Evolutionary conservation across 2,113 vertebrate genomes (phyloP).

Genomic region (cattle (Bos taurus)): DNA sequence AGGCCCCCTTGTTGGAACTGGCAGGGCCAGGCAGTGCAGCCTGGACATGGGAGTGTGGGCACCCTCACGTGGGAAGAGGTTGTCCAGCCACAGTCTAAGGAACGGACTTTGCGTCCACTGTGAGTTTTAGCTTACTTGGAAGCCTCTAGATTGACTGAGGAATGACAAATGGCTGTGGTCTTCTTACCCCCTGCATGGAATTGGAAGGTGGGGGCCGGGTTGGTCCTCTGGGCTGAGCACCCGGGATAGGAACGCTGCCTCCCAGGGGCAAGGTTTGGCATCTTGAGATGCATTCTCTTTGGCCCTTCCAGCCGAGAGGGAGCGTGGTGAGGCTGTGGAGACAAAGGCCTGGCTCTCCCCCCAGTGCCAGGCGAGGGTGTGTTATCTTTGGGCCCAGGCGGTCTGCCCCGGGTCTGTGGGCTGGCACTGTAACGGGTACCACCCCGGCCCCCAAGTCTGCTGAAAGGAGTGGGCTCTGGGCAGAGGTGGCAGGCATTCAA

Average conservation of each 20-base stretch:
- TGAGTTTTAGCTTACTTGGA: not conserved
- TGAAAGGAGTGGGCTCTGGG: slow-evolving; percentile 11
- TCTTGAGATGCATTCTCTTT: not conserved
- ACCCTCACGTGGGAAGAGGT: not conserved
- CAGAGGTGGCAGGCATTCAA: slow-evolving; percentile 38
- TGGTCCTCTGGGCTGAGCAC: not conserved
- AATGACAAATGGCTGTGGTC: not conserved
- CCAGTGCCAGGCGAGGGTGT: slow-evolving; percentile 6
- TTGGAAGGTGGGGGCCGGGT: not conserved
- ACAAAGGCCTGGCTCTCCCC: not conserved
- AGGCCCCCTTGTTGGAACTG: not conserved
- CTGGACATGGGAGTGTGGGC: accelerated
- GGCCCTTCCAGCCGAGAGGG: not conserved
- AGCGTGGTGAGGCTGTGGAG: not conserved
- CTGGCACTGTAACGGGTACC: not conserved
- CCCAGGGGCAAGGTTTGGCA: not conserved
- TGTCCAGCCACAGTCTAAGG: not conserved
- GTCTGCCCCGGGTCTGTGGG: slow-evolving; percentile 36
- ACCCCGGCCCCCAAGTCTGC: not conserved
- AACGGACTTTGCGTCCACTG: not conserved
- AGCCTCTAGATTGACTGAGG: not conserved
- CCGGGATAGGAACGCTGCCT: not conserved
- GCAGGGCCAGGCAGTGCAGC: not conserved
- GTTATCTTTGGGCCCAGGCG: slow-evolving; percentile 51
- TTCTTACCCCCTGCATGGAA: not conserved